phyloP scores from a whole-genome alignment of 2,797 vertebrate genomes.

The Lates japonicus region DNA sequence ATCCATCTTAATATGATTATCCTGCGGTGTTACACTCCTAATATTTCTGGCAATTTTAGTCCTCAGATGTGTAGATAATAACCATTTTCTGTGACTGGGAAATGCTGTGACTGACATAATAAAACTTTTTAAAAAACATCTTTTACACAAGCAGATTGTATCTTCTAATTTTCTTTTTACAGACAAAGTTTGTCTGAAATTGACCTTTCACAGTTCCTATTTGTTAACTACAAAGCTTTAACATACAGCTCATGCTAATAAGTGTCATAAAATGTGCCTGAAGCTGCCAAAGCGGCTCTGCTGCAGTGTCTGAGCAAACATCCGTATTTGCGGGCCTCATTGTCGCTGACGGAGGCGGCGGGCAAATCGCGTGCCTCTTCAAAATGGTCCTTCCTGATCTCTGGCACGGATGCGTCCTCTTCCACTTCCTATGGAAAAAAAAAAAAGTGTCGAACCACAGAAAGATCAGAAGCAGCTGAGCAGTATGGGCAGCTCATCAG shows the following conservation, averaged over 20 bases:
- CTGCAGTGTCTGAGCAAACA: slow-evolving; percentile 99
- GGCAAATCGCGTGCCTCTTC: slow-evolving; percentile 99
- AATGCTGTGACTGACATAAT: not conserved
- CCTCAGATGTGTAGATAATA: not conserved
- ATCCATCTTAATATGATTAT: not conserved
- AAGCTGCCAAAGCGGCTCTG: slow-evolving; percentile 99
- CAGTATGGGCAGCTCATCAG: not conserved
- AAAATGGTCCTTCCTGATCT: slow-evolving; percentile 94
- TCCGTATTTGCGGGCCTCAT: slow-evolving; percentile 99
- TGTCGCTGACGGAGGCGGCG: slow-evolving; percentile 98
- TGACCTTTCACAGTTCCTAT: not conserved
- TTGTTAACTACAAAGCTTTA: not conserved
- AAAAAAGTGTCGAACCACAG: not conserved
- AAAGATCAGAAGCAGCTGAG: not conserved
- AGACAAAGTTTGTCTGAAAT: not conserved
- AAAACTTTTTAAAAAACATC: not conserved
- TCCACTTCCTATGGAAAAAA: slow-evolving; percentile 88
- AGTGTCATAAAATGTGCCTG: slow-evolving; percentile 91
- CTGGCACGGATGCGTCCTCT: slow-evolving; percentile 88
- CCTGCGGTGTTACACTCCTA: not conserved
- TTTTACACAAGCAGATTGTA: not conserved
- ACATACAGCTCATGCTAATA: not conserved
- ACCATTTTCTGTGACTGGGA: not conserved
- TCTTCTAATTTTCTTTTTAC: not conserved
- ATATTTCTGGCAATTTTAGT: not conserved